A percentile compares a stretch with the other conserved stretches of the same genome.
These are phyloP conservation scores for Heliconius sara DNA, from an alignment of 2,888 invertebrate species.

Conservation along the genomic window DNA sequence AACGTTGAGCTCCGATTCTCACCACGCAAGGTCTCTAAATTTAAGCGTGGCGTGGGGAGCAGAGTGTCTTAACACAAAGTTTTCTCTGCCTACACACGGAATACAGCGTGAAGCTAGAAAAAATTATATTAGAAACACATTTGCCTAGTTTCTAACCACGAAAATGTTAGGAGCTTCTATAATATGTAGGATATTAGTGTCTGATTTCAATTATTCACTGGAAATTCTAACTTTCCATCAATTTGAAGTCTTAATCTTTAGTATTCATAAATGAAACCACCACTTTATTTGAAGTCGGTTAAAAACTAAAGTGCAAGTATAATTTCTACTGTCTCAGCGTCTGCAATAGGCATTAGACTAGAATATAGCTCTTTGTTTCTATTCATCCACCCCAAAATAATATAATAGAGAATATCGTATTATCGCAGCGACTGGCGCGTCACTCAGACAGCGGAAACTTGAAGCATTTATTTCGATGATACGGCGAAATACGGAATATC, in stretches of 20 bases:
- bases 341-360: constrained; percentile 15
- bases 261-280: too few relatives aligned
- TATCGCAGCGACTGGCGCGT: constrained; percentile 1
- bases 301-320: background rate
- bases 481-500: constrained; percentile 11
- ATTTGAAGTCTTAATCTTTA: too few relatives aligned
- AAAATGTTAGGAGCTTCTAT: too few relatives aligned
- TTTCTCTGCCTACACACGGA: too few relatives aligned
- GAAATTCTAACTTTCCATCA: too few relatives aligned
- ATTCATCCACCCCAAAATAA: constrained; percentile 1
- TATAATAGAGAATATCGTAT: constrained; percentile 23
- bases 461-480: constrained; percentile 22
- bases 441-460: constrained; percentile 13
- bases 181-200: too few relatives aligned
- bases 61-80: too few relatives aligned
- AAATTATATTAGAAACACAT: too few relatives aligned
- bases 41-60: too few relatives aligned
- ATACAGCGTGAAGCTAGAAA: too few relatives aligned
- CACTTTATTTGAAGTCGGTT: background rate
- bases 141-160: too few relatives aligned
- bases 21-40: background rate
- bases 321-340: constrained; percentile 14
- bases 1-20: background rate
- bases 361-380: background rate
- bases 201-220: too few relatives aligned